Evolutionary conservation across 1,140 invertebrate genomes (phyloP), one percentile per base, ranked within the genome.

Genomic region (Nixonia krombeini): DNA sequence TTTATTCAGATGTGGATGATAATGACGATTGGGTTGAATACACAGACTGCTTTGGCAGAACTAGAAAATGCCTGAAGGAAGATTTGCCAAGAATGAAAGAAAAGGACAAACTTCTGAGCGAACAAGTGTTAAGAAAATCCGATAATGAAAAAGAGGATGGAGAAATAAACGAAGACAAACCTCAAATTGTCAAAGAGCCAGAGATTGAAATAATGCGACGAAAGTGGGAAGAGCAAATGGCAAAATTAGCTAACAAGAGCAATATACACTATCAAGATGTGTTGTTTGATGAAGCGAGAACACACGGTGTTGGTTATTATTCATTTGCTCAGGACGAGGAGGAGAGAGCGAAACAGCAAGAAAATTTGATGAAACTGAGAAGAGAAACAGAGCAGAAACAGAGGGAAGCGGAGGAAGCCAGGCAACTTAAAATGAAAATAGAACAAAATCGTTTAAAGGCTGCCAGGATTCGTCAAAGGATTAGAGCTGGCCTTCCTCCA

Each of bases 261-360:
- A 88, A 94, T 73, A 90, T 96, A 45, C 94, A 96, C 84, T 97
- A 97, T 76, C 91, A 96, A 81, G 94, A 96, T 85, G 86, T 97
- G 28, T 86, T 94, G 8, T 96, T 93, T 80, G 91, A 95, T 82
- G 95, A 97, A 89, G 93, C 95, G 0, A 87, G 95, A 58, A 87
- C 89, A 1, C 95, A 97, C 79, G 96, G 95, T 74, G 93, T 95
- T 8, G 93, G 92, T 12, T 97, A 94, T 78, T 97, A 91, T 83
- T 88, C 90, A 7, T 96, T 98, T 80, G 94, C 94, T 5, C 91
- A 90, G 35, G 93, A 96, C 69, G 93, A 95, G 69, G 86, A 88
- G 4, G 87, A 91, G 72, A 89, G 95, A 64, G 79, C 84, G 1
- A 87, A 89, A 51, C 93, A 97, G 75, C 93, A 96, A 85, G 88